Evolutionary conservation across 2,113 vertebrate genomes (phyloP).

Genomic region (Osmerus eperlanus): DNA sequence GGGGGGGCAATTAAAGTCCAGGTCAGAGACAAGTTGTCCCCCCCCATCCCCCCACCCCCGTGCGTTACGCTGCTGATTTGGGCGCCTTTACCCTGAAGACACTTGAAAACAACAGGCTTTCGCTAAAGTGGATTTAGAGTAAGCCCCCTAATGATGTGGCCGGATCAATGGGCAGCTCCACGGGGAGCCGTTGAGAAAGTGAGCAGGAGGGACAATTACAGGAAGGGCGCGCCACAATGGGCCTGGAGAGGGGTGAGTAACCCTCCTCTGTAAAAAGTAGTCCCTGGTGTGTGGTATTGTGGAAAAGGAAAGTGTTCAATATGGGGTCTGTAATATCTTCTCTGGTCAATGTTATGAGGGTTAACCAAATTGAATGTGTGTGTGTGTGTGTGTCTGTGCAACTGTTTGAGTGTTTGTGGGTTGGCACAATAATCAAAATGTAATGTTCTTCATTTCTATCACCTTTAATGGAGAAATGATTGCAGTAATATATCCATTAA

Average conservation of each 20-base stretch:
- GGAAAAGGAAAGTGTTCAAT: conserved; percentile 57
- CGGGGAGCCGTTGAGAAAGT: conserved; percentile 66
- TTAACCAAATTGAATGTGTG: conserved; percentile 1
- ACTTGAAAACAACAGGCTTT: conserved; percentile 37
- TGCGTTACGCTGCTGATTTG: conserved; percentile 29
- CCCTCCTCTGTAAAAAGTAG: conserved; percentile 26
- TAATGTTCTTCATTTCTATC: too few relatives aligned
- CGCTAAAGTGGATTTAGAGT: conserved; percentile 70
- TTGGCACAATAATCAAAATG: too few relatives aligned
- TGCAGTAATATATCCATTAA: too few relatives aligned
- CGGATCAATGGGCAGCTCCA: conserved; percentile 68
- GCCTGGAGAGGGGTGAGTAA: conserved; percentile 65
- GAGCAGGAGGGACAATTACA: conserved; percentile 73
- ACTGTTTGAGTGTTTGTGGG: neutral
- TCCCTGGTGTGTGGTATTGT: conserved; percentile 50
- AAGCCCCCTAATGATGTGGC: conserved; percentile 72
- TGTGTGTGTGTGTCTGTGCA: conserved; percentile 3
- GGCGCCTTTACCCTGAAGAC: conserved; percentile 21
- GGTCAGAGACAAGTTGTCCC: neutral
- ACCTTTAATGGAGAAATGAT: too few relatives aligned
- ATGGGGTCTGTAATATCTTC: conserved; percentile 41
- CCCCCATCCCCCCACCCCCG: neutral
- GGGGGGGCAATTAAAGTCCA: too few relatives aligned
- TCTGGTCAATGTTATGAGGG: conserved; percentile 13
- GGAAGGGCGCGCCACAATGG: conserved; percentile 40